Conservation (phyloP, 2,888 invertebrate genomes). For the Idaea biselata region DNA sequence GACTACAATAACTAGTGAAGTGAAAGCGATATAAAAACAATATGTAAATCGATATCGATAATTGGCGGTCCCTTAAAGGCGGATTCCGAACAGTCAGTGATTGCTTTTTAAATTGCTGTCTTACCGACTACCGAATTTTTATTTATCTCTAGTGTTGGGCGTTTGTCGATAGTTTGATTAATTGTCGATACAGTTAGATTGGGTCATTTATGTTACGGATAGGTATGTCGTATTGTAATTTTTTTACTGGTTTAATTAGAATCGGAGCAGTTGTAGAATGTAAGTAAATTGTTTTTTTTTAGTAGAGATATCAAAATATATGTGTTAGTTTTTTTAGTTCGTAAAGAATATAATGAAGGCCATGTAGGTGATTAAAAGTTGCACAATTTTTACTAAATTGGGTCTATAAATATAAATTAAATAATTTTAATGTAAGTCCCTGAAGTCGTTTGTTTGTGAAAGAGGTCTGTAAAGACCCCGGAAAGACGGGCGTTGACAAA, state of each 20-base stretch:
- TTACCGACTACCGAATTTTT: slow-evolving; percentile 57
- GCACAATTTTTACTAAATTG: too few relatives aligned
- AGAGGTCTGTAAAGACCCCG: too few relatives aligned
- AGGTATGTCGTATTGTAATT: background rate
- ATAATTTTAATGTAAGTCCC: too few relatives aligned
- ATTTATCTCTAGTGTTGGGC: slow-evolving; percentile 46
- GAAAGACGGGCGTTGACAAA: too few relatives aligned
- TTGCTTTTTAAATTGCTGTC: slow-evolving; percentile 71
- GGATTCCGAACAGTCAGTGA: slow-evolving; percentile 64
- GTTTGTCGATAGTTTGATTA: slow-evolving; percentile 34
- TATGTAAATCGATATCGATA: slow-evolving; percentile 67
- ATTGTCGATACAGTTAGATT: slow-evolving; percentile 16
- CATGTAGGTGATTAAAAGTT: background rate
- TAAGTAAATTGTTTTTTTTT: background rate
- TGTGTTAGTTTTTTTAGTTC: background rate
- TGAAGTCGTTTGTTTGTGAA: too few relatives aligned
- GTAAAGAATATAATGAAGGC: background rate
- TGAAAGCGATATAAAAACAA: slow-evolving; percentile 60
- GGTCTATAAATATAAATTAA: too few relatives aligned
- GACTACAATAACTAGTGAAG: slow-evolving; percentile 38
- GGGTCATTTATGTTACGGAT: slow-evolving; percentile 5
- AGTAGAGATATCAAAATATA: slow-evolving; percentile 3
- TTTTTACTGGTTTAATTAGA: background rate
- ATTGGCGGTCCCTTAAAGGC: slow-evolving; percentile 70
- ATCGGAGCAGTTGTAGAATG: background rate